Conservation (phyloP, 2,888 invertebrate genomes). For the Pristionchus entomophagus region DNA sequence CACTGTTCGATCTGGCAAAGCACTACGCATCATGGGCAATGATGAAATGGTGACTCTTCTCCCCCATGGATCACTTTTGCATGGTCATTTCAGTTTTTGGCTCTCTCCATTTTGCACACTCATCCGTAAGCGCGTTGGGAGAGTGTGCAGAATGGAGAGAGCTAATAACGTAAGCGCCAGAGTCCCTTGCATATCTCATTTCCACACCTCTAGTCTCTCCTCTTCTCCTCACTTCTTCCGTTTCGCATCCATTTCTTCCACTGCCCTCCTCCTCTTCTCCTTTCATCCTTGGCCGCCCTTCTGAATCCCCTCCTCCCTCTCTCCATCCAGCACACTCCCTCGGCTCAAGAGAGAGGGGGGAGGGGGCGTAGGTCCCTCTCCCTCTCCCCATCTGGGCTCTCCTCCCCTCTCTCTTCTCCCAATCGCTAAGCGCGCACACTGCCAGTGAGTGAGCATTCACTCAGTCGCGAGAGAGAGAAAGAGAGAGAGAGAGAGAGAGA, state of each 20-base stretch:
- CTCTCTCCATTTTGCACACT: no score
- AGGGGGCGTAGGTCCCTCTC: neutral
- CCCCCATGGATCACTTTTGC: no score
- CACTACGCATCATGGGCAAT: no score
- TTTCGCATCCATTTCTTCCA: slow-evolving; percentile 18
- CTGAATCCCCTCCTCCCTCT: slow-evolving; percentile 9
- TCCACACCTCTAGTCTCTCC: neutral
- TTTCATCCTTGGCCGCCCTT: slow-evolving; percentile 30
- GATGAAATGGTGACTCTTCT: no score
- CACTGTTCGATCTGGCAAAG: no score
- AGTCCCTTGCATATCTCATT: no score
- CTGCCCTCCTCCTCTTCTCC: slow-evolving; percentile 24
- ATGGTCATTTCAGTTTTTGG: no score
- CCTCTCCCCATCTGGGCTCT: neutral
- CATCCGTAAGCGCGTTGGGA: no score
- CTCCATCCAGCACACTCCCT: neutral
- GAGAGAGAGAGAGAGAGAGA: neutral
- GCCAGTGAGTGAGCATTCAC: neutral
- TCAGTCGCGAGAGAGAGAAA: neutral
- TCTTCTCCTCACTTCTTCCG: neutral
- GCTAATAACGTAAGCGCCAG: no score
- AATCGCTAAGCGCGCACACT: slow-evolving; percentile 16
- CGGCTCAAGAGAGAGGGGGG: neutral
- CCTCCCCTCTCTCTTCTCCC: neutral
- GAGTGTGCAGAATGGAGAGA: no score